phyloP scores from a whole-genome alignment of 2,888 invertebrate species.

The Drosophila rubida region DNA sequence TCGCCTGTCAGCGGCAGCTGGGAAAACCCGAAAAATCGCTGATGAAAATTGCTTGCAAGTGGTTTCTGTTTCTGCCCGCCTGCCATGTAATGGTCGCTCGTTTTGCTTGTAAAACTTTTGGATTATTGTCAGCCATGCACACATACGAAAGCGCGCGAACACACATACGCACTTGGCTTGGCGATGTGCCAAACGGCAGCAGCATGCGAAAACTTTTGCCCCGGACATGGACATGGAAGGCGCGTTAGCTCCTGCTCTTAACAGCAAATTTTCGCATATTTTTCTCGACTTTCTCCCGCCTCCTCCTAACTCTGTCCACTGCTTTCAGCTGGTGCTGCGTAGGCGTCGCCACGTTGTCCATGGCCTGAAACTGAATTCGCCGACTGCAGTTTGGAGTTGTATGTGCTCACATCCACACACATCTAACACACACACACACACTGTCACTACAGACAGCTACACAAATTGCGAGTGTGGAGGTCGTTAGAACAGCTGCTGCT shows the following conservation, averaged over 20 bases:
- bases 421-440: slow-evolving; percentile 2
- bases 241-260: slow-evolving; percentile 60
- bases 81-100: slow-evolving; percentile 74
- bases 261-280: slow-evolving; percentile 77
- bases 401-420: slow-evolving; percentile 10
- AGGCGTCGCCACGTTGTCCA: slow-evolving; percentile 72
- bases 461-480: slow-evolving; percentile 18
- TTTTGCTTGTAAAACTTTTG: slow-evolving; percentile 80
- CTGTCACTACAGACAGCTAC: slow-evolving; percentile 1
- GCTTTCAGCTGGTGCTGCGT: slow-evolving; percentile 40
- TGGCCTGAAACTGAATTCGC: slow-evolving; percentile 64
- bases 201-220: slow-evolving; percentile 47
- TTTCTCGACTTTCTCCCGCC: slow-evolving; percentile 44
- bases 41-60: slow-evolving; percentile 79
- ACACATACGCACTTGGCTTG: slow-evolving; percentile 41
- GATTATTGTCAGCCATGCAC: slow-evolving; percentile 73
- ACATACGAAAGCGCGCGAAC: slow-evolving; percentile 18
- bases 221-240: slow-evolving; percentile 58
- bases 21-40: slow-evolving; percentile 57
- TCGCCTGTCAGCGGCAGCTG: slow-evolving; percentile 66
- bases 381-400: slow-evolving; percentile 50
- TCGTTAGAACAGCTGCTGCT: slow-evolving; percentile 38
- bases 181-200: slow-evolving; percentile 65
- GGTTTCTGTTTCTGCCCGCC: slow-evolving; percentile 75
- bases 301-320: not conserved